A percentile compares a stretch with the other conserved stretches of the same genome.
Conservation (phyloP, 2,113 vertebrate genomes). For the Microtus oregoni region DNA sequence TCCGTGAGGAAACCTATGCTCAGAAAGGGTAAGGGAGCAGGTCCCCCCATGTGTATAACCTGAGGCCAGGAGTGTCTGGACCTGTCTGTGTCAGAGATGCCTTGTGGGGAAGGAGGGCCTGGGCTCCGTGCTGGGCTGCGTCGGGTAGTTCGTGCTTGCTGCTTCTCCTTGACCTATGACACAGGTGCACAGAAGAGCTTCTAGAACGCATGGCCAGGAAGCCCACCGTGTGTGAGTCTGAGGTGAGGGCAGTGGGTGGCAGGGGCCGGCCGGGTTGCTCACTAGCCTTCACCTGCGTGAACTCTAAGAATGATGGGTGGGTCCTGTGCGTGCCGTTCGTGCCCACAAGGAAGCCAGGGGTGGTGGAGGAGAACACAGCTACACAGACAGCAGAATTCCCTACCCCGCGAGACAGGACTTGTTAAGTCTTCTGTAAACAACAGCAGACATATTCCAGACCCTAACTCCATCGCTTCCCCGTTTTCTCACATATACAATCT, state of each 20-base stretch:
- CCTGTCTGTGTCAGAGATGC: neutral
- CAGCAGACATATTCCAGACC: neutral
- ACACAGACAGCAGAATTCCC: neutral
- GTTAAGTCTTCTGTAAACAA: neutral
- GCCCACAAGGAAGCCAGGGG: neutral
- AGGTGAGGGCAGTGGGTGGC: conserved; percentile 88
- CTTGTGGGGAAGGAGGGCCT: neutral
- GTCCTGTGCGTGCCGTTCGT: neutral
- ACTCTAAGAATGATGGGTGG: neutral
- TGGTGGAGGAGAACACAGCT: rapidly evolving
- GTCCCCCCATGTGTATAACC: neutral
- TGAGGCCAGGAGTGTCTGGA: neutral
- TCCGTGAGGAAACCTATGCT: neutral
- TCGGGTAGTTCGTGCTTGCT: neutral
- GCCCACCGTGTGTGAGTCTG: conserved; percentile 92
- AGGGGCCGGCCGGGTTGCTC: conserved; percentile 45
- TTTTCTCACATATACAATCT: neutral
- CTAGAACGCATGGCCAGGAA: conserved; percentile 94
- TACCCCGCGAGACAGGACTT: neutral
- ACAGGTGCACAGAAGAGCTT: conserved; percentile 95
- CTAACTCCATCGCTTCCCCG: neutral
- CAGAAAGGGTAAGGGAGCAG: neutral
- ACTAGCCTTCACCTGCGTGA: neutral
- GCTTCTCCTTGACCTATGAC: conserved; percentile 83
- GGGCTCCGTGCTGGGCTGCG: neutral